Percentiles rank a stretch among this genome's conserved stretches.
These are phyloP conservation scores for Lithobates pipiens DNA, from an alignment of 2,797 vertebrate species.

Conservation along the genomic window DNA sequence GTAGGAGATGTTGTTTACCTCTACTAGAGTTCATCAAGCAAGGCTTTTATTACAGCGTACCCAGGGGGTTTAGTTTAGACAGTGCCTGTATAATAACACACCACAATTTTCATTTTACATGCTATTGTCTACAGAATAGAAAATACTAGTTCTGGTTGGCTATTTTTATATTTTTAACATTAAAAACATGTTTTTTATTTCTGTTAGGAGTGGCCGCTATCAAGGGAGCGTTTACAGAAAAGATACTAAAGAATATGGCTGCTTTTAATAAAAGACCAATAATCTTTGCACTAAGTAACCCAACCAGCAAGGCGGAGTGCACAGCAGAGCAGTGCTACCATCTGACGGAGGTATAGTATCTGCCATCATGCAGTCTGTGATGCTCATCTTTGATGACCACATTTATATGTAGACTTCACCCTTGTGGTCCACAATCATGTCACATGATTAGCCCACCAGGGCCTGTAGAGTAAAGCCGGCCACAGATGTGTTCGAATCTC, in stretches of 20 bases:
- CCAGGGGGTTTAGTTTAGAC: no score
- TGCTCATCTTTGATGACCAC: background rate
- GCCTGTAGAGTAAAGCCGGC: no score
- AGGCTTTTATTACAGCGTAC: no score
- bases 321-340: slow-evolving; percentile 95
- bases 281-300: slow-evolving; percentile 97
- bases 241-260: slow-evolving; percentile 93
- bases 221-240: slow-evolving; percentile 91
- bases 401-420: background rate
- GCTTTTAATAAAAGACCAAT: slow-evolving; percentile 91
- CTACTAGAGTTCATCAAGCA: no score
- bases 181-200: background rate
- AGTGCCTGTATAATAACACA: no score
- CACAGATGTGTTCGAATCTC: no score
- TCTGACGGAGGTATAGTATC: slow-evolving; percentile 86
- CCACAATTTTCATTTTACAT: no score
- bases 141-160: no score
- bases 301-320: slow-evolving; percentile 97
- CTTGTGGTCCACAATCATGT: no score
- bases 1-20: no score
- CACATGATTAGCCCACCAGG: no score
- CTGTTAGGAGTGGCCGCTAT: slow-evolving; percentile 90
- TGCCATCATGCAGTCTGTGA: background rate
- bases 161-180: background rate
- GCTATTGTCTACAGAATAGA: no score